These are phyloP conservation scores for Chascanopsetta lugubris DNA, from an alignment of 2,113 vertebrate species.

Conservation along the genomic window DNA sequence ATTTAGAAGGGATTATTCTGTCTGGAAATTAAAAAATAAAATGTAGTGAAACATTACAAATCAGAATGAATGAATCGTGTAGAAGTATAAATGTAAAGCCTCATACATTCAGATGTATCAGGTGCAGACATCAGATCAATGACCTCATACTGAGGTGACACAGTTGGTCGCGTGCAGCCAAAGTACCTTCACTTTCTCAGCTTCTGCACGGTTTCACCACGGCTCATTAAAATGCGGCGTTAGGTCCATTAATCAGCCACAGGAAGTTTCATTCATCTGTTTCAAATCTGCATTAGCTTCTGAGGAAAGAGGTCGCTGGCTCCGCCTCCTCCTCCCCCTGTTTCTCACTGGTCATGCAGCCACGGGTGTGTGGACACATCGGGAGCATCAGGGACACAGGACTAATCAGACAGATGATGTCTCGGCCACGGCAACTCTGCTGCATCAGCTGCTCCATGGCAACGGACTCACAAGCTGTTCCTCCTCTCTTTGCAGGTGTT, in stretches of 20 bases:
- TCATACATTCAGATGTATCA: no score
- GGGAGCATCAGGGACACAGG: constrained; percentile 1
- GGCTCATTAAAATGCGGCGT: constrained; percentile 1
- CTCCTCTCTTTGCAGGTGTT: constrained; percentile 47
- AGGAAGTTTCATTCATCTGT: background rate
- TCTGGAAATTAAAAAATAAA: no score
- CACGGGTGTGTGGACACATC: constrained; percentile 17
- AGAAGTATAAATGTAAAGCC: no score
- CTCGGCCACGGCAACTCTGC: background rate
- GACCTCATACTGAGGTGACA: no score
- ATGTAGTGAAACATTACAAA: no score
- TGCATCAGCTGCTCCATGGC: constrained; percentile 36
- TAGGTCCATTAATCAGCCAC: background rate
- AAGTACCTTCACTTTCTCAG: no score
- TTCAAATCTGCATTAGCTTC: background rate
- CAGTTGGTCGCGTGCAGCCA: no score
- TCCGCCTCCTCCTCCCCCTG: background rate
- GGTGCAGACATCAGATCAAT: no score
- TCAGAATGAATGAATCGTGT: no score
- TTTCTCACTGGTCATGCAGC: constrained; percentile 10
- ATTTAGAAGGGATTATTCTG: no score
- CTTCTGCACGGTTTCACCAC: background rate
- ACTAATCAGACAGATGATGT: constrained; percentile 38
- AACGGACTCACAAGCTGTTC: constrained; percentile 33
- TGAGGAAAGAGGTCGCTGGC: background rate